Base-by-base conservation (phyloP, 2,888 invertebrate genomes). In the Ellobium chinense region DNA sequence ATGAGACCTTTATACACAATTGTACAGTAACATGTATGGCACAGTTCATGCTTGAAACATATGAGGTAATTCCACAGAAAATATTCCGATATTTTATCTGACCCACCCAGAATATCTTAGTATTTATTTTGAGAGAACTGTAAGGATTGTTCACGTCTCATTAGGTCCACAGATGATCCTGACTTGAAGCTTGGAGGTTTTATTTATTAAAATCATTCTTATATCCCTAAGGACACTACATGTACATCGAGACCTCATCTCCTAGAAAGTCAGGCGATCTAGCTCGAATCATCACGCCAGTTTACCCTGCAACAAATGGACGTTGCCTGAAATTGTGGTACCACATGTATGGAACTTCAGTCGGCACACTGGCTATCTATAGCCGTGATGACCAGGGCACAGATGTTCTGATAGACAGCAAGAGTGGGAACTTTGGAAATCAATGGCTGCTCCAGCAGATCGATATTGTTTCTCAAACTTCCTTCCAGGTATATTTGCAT, bases 181-280 rank as follows among this genome's bases (percentile, higher is more conserved):
- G n/a, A n/a, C n/a, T n/a, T n/a, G n/a, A n/a, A n/a, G n/a, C n/a
- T n/a, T n/a, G n/a, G n/a, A n/a, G n/a, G n/a, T n/a, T n/a, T n/a
- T n/a, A n/a, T n/a, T n/a, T n/a, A 46, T 46, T 46, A 46, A 46
- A 46, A 46, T 46, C 46, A 46, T 46, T 46, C 46, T 12, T 46
- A 12, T 7, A 46, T 46, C 46, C 46, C 18, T 46, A 7, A 86
- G 86, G 86, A 27, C 86, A 86, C 78, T 86, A 85, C 77, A 83
- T 86, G 81, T 83, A 83, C 77, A 85, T 85, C 21, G 85, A 84
- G 58, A 80, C 95, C 0, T 92, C 94, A 7, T 94, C 93, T 83
- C 94, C 95, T 0, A 91, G 94, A 73, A 88, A 94, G 82, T 94
- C 94, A 1, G 94, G 94, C 1, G 94, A 95, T 86, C 91, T 91